Base-by-base conservation (phyloP, 2,797 vertebrate genomes). In the Chelonia mydas region DNA sequence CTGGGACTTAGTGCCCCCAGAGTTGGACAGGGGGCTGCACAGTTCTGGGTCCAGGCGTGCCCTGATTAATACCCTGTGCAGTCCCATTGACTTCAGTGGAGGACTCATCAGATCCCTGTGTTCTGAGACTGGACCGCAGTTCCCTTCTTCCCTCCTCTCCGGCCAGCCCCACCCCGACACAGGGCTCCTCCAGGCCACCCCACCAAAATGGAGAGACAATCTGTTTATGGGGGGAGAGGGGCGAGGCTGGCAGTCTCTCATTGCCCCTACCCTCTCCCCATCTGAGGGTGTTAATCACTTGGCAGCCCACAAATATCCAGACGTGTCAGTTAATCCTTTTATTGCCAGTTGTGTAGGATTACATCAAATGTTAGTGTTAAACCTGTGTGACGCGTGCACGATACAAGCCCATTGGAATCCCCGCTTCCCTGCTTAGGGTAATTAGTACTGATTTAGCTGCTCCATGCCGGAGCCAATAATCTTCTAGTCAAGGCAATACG, bases 381-480 rank as follows among this genome's bases (percentile, higher is more conserved):
- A 0, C 0, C 57, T 86, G 33, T 3, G 0, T 68, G 31, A 92
- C 77, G 31, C 21, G 37, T 54, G 83, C 15, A 83, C 95, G 86
- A 95, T 84, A 89, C 41, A 89, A 95, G 89, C 68, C 28, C 50
- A 45, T 25, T 47, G 65, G 90, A 41, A 87, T 93, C 87, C 37
- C 31, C 87, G 5, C 41, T 91, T 95, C 84, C n/a, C 33, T 74
- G 54, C 8, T 87, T 41, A 87, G 51, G 47, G 23, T 81, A 95
- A 76, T 90, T 86, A 92, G 49, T 81, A 84, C 3, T 0, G 1
- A 86, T 91, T 59, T 91, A 94, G 68, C 49, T 91, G 5, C 90
- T 92, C 96, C 95, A 96, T 90, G 80, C 86, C 37, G 90, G 54
- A 87, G 47, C 83, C 45, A 33, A 15, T 83, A 92, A 81, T 93